Base-by-base conservation (phyloP, 2,113 vertebrate species). In the Dicrurus megarhynchus region DNA sequence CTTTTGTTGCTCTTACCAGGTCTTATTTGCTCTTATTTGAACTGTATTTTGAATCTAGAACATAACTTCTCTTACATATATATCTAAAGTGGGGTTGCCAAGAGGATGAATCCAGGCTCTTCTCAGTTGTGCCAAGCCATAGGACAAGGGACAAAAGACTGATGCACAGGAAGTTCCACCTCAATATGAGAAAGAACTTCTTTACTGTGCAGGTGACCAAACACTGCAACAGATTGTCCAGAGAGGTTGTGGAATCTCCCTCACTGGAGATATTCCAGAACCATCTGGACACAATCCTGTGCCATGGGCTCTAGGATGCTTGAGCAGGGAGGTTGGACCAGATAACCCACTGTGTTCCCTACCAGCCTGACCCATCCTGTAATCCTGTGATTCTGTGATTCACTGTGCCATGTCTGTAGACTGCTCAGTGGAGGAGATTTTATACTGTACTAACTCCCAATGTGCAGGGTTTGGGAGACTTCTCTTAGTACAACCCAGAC, bases 161-260 rank as follows among this genome's bases (percentile, higher is more conserved):
- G 16, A 49, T 35, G 32, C 12, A 6, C 3, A 22, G 20, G 11
- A 88, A 32, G 21, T 42, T 69, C 19, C 12, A n/a, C 28, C 47
- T 70, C 16, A 69, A 53, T 18, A 37, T 39, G 11, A 37, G 22
- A 11, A 53, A 61, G 19, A 61, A 11, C 7, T 32, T 57, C 7
- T 44, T 60, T 11, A 16, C 39, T 37, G 7, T 37, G 33, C 18
- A 33, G 46, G 7, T 27, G 33, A 39, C 23, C 0, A 0, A 22
- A 9, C 17, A 32, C 11, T 37, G 27, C 1, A 60, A 68, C 23
- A 52, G 11, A 23, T 23, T 68, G 33, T 3, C 46, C 14, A 16
- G 53, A 24, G 16, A 61, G 15, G 9, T 2, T 60, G 27, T 60
- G 8, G 26, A 39, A 5, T 53, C 6, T 61, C 64, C 10, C 33